Evolutionary conservation across 1,140 invertebrate species (phyloP).

Genomic region (Campoletis sonorensis): DNA sequence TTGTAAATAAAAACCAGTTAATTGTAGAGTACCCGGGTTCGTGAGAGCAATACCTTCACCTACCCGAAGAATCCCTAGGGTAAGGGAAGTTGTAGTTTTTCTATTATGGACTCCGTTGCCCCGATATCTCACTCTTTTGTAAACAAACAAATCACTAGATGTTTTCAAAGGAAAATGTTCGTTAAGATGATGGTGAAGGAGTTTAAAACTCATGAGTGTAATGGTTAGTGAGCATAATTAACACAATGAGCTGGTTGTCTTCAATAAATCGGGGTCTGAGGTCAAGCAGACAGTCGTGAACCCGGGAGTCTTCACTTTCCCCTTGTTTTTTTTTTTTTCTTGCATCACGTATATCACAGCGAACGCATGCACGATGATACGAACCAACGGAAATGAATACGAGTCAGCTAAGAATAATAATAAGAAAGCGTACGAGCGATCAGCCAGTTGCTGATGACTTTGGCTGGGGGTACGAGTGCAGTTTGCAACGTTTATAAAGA

Average conservation of each 20-base stretch:
- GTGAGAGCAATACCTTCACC: too few species aligned
- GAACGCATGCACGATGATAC: background rate
- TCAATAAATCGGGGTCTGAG: background rate
- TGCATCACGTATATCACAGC: background rate
- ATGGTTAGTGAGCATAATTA: conserved; percentile 1
- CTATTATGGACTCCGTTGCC: background rate
- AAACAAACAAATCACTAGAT: too few species aligned
- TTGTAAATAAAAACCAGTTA: too few species aligned
- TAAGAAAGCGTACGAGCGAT: background rate
- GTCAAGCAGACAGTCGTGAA: conserved; percentile 4
- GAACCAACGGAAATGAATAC: conserved; percentile 12
- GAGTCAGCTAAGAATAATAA: conserved; percentile 16
- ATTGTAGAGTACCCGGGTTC: too few species aligned
- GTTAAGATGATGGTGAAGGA: background rate
- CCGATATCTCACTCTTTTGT: background rate
- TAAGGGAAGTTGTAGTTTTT: background rate
- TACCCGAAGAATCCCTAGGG: too few species aligned
- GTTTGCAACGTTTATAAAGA: too few species aligned
- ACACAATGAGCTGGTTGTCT: conserved; percentile 19
- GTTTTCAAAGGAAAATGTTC: background rate
- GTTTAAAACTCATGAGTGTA: background rate
- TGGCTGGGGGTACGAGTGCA: too few species aligned
- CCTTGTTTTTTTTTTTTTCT: background rate
- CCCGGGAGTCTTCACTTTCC: background rate
- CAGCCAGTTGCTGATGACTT: background rate